These are phyloP conservation scores for Corythaeola cristata DNA, from an alignment of 2,113 vertebrate species.

Conservation along the genomic window DNA sequence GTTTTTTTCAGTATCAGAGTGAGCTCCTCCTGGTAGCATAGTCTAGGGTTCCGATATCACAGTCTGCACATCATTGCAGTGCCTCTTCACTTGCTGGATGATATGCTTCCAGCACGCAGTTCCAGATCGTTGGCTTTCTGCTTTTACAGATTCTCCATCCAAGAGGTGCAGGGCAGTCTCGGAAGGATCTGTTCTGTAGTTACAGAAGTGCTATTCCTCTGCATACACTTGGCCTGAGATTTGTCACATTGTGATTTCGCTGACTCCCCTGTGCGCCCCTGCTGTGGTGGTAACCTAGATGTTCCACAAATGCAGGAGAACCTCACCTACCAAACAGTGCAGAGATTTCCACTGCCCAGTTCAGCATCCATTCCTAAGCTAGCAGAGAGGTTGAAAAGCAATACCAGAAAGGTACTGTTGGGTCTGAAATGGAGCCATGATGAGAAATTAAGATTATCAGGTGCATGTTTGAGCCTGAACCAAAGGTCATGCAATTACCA, in stretches of 20 bases:
- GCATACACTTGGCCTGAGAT: background rate
- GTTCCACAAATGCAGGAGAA: background rate
- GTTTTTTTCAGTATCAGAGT: background rate
- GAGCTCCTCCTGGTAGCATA: background rate
- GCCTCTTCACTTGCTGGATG: background rate
- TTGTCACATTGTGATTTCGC: fast-evolving
- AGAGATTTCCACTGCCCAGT: background rate
- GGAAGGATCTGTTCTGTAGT: background rate
- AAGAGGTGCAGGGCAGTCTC: background rate
- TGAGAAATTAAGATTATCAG: background rate
- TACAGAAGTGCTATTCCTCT: background rate
- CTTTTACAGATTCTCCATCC: background rate
- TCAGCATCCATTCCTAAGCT: background rate
- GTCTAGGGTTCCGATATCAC: background rate
- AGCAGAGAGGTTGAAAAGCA: background rate
- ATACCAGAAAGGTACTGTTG: background rate
- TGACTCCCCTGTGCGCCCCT: fast-evolving
- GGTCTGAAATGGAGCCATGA: background rate
- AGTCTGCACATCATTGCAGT: background rate
- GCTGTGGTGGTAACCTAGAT: fast-evolving
- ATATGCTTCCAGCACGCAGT: fast-evolving
- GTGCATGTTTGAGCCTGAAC: background rate
- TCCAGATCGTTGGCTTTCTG: background rate
- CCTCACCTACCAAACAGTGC: background rate
- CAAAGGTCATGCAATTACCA: background rate